Percentiles rank a stretch among this genome's conserved stretches.
Conservation (phyloP, 1,140 invertebrate genomes). For the Thrips palmi region DNA sequence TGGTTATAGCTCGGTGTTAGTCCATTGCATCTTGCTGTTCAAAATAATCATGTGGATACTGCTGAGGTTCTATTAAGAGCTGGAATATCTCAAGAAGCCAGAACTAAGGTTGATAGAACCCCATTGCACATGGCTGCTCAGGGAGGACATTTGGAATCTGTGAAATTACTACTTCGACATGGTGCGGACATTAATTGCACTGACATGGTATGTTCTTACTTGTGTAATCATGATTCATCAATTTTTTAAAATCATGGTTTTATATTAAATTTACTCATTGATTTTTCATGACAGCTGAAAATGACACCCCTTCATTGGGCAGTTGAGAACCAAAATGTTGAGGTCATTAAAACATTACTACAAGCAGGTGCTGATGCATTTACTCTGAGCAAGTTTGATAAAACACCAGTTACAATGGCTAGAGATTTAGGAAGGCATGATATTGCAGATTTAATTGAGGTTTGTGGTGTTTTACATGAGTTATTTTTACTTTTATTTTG, state of each 20-base stretch:
- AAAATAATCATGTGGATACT: constrained; percentile 61
- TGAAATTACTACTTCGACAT: constrained; percentile 53
- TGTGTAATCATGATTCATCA: constrained; percentile 9
- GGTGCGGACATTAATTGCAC: constrained; percentile 55
- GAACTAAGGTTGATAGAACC: constrained; percentile 84
- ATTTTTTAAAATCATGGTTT: constrained; percentile 5
- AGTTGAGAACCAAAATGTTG: constrained; percentile 59
- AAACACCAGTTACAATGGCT: constrained; percentile 63
- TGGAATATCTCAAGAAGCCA: constrained; percentile 69
- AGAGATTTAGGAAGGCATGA: not conserved
- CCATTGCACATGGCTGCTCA: constrained; percentile 74
- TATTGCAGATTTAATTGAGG: not conserved
- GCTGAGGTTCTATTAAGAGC: constrained; percentile 65
- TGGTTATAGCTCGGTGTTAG: constrained; percentile 60
- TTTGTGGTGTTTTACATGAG: too few species aligned
- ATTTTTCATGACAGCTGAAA: constrained; percentile 39
- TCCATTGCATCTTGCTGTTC: constrained; percentile 70
- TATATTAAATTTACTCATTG: constrained; percentile 7
- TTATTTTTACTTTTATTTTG: too few species aligned
- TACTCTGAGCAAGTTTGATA: constrained; percentile 61
- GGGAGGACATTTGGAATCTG: constrained; percentile 64
- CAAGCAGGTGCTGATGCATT: constrained; percentile 48
- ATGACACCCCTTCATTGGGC: constrained; percentile 95
- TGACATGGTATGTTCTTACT: constrained; percentile 53
- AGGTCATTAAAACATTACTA: constrained; percentile 48